Conservation (phyloP, 2,113 vertebrate genomes). For the Clarias gariepinus region DNA sequence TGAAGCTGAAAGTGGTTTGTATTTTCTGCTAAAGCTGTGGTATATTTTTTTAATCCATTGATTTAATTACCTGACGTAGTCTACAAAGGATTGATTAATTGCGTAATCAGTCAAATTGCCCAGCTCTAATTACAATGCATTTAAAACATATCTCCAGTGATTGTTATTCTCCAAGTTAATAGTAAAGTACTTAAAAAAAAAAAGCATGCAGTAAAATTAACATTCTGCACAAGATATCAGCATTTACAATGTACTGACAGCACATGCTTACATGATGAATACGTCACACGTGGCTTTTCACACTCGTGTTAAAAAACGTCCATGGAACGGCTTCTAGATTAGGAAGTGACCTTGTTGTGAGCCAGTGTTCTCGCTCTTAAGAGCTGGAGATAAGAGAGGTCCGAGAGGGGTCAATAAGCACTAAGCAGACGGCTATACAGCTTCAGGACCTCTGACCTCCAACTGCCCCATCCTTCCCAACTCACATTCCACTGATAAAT, state of each 20-base stretch:
- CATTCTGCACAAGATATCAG: neutral
- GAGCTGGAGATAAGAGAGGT: conserved; percentile 41
- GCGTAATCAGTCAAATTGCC: too few species aligned
- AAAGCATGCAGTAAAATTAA: neutral
- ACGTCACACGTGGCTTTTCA: neutral
- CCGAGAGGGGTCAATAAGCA: conserved; percentile 52
- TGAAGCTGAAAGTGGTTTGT: too few species aligned
- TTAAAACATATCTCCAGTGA: neutral
- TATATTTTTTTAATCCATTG: too few species aligned
- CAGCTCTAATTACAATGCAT: neutral
- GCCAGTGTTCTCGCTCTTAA: conserved; percentile 32
- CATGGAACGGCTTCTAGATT: neutral
- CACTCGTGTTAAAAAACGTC: neutral
- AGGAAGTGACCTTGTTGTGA: conserved; percentile 29
- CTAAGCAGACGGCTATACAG: conserved; percentile 15
- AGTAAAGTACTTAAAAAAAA: neutral
- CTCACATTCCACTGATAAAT: conserved; percentile 55
- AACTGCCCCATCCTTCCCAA: conserved; percentile 26
- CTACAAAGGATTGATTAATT: too few species aligned
- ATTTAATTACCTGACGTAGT: too few species aligned
- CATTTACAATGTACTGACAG: neutral
- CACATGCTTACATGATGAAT: neutral
- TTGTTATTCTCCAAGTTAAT: neutral
- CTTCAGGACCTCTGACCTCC: conserved; percentile 46
- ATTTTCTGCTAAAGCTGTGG: too few species aligned